Conservation (phyloP, 2,113 vertebrate species). For the Leucosticte australis region DNA sequence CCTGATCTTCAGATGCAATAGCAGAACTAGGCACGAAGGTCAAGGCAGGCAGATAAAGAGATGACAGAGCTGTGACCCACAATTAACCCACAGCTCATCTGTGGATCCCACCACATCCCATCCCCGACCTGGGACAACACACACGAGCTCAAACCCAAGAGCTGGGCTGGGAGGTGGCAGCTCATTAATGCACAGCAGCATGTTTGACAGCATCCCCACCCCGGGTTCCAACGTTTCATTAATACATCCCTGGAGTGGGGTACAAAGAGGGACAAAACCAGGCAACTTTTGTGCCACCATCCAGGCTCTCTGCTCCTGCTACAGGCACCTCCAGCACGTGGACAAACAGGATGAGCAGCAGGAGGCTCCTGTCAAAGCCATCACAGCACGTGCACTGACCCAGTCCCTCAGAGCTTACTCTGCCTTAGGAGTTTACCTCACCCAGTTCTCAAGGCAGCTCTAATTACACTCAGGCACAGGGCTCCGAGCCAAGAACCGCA, state of each 20-base stretch:
- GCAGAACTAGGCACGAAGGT: background rate
- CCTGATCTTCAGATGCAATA: background rate
- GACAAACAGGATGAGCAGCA: background rate
- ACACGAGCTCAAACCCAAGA: fast-evolving
- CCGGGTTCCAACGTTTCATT: fast-evolving
- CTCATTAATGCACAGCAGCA: background rate
- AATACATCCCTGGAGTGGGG: fast-evolving
- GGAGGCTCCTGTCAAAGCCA: background rate
- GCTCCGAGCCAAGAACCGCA: background rate
- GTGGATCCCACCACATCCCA: background rate
- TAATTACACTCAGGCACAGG: background rate
- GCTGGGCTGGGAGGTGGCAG: background rate
- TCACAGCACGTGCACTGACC: background rate
- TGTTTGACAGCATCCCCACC: fast-evolving
- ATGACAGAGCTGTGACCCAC: background rate
- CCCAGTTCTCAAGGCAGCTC: background rate
- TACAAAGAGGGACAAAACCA: background rate
- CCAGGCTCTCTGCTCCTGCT: fast-evolving
- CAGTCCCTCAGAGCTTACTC: background rate
- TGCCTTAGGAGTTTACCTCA: background rate
- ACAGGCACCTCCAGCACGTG: fast-evolving
- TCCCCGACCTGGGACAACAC: background rate
- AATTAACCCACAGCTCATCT: background rate
- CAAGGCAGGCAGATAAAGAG: background rate
- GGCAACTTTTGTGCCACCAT: background rate